Evolutionary conservation across 2,888 invertebrate species (phyloP).

Genomic region (Philhelius pedissequus): DNA sequence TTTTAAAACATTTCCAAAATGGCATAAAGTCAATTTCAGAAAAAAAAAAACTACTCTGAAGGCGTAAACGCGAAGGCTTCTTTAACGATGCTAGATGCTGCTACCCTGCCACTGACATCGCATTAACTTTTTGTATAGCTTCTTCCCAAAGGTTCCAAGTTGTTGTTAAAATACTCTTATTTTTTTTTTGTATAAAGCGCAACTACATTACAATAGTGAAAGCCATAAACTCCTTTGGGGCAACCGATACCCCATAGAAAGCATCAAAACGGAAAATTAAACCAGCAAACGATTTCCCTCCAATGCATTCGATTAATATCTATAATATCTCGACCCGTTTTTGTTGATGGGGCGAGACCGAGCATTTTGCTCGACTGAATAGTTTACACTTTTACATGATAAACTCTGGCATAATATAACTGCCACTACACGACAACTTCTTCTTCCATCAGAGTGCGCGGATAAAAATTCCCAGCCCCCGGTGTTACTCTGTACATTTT

Average conservation of each 20-base stretch:
- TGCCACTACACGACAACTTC: slow-evolving; percentile 17
- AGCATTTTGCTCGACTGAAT: slow-evolving; percentile 4
- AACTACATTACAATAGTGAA: slow-evolving; percentile 33
- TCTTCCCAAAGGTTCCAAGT: background rate
- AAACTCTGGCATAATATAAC: slow-evolving; percentile 3
- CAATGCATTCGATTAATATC: slow-evolving; percentile 51
- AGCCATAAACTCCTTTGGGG: slow-evolving; percentile 25
- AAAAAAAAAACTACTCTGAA: background rate
- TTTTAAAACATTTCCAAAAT: slow-evolving; percentile 19
- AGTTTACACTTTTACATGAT: slow-evolving; percentile 43
- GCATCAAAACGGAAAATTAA: slow-evolving; percentile 62
- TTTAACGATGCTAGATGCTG: too few relatives aligned
- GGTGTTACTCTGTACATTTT: slow-evolving; percentile 34
- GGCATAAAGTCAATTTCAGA: slow-evolving; percentile 25
- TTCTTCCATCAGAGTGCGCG: slow-evolving; percentile 2
- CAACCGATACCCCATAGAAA: slow-evolving; percentile 5
- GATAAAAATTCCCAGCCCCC: slow-evolving; percentile 40
- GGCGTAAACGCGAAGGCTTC: background rate
- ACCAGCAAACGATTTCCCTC: slow-evolving; percentile 48
- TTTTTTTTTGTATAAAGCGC: background rate
- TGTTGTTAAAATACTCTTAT: background rate
- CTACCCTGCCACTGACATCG: slow-evolving; percentile 42
- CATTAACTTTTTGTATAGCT: slow-evolving; percentile 46
- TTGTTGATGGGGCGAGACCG: background rate
- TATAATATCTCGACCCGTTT: background rate